Evolutionary conservation across 2,113 vertebrate species (phyloP).

Genomic region (Eidolon helvum): DNA sequence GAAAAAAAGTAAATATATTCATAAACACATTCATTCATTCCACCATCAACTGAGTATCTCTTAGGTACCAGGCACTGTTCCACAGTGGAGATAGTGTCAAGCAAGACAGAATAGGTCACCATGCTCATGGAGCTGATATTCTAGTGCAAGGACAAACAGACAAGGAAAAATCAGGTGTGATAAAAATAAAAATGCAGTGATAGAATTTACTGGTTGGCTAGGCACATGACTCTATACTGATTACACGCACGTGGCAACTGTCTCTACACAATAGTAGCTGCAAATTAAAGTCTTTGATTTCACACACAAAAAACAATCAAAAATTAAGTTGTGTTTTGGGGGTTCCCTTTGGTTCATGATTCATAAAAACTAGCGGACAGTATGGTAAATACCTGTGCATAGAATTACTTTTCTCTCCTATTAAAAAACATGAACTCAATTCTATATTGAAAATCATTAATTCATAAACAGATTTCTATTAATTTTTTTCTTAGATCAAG

Average conservation of each 20-base stretch:
- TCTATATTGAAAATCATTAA: slow-evolving; percentile 7
- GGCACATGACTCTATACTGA: background rate
- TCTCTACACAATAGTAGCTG: background rate
- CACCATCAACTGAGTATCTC: background rate
- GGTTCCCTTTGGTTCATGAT: background rate
- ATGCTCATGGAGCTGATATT: background rate
- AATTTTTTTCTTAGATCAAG: background rate
- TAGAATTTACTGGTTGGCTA: background rate
- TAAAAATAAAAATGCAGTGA: background rate
- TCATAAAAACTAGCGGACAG: background rate
- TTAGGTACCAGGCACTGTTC: background rate
- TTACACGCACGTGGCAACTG: background rate
- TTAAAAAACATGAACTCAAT: background rate
- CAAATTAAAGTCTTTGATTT: background rate
- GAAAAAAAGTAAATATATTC: background rate
- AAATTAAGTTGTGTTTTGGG: background rate
- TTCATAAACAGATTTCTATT: background rate
- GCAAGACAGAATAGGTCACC: background rate
- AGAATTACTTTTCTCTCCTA: background rate
- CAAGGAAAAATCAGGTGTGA: background rate
- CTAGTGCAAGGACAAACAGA: background rate
- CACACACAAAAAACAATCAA: background rate
- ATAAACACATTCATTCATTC: background rate
- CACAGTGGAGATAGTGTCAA: background rate
- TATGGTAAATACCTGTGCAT: background rate